Conservation (phyloP, 2,888 invertebrate genomes). For the Aethes cnicana region DNA sequence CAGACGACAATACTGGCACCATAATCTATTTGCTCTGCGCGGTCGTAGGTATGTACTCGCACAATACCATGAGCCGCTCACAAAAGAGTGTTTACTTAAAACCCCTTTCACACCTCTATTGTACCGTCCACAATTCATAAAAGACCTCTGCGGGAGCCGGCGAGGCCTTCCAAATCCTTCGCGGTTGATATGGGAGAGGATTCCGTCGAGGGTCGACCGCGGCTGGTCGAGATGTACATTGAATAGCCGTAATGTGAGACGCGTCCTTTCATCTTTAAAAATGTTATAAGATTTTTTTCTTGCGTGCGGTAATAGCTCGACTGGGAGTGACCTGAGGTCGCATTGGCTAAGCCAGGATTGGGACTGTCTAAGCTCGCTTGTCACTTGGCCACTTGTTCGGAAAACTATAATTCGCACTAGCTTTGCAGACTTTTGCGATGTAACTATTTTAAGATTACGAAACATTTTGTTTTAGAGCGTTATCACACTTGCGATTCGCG, state of each 20-base stretch:
- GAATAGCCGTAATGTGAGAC: conserved; percentile 32
- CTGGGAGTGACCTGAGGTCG: conserved; percentile 24
- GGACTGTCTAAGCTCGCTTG: conserved; percentile 15
- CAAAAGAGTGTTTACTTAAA: conserved; percentile 79
- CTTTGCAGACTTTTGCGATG: background rate
- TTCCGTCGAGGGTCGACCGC: conserved; percentile 8
- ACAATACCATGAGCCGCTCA: conserved; percentile 64
- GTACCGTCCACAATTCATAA: conserved; percentile 52
- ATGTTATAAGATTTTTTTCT: conserved; percentile 29
- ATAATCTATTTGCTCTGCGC: conserved; percentile 76
- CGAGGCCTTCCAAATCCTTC: conserved; percentile 12
- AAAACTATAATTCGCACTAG: conserved; percentile 21
- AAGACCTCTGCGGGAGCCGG: conserved; percentile 41
- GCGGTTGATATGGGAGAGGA: background rate
- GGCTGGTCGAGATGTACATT: conserved; percentile 22
- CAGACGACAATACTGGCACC: conserved; percentile 59
- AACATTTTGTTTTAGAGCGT: no score
- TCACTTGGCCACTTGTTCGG: conserved; percentile 25
- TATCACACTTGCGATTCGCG: no score
- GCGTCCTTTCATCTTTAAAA: conserved; percentile 30
- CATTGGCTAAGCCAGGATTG: conserved; percentile 18
- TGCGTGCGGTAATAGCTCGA: conserved; percentile 14
- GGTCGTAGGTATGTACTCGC: conserved; percentile 44
- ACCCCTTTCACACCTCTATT: conserved; percentile 79
- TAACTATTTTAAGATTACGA: background rate